Conservation (phyloP, 2,797 vertebrate genomes). For the Micromesistius poutassou region DNA sequence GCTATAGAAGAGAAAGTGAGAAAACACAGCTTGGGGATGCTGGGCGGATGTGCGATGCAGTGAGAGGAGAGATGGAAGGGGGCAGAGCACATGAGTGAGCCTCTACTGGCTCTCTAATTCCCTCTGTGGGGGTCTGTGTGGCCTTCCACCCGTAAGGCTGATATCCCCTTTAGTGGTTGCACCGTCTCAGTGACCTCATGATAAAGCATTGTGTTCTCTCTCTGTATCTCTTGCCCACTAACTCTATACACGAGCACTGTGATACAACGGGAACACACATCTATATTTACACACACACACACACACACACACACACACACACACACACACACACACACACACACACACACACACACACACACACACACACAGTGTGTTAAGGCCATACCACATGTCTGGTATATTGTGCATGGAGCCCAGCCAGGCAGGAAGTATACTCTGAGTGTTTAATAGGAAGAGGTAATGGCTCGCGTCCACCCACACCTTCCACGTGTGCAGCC, state of each 20-base stretch:
- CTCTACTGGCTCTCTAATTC: constrained; percentile 11
- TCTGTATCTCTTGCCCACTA: not conserved
- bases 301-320: not conserved
- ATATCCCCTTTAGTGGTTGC: too few species aligned
- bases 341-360: constrained; percentile 3
- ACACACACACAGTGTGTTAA: not conserved
- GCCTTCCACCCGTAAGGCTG: too few species aligned
- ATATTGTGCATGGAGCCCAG: not conserved
- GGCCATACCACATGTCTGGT: not conserved
- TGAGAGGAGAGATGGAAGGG: too few species aligned
- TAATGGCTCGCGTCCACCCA: not conserved
- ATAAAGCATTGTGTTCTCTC: not conserved
- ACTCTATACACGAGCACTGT: not conserved
- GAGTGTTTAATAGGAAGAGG: not conserved
- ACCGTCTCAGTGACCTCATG: too few species aligned
- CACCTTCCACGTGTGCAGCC: not conserved
- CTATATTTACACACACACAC: not conserved
- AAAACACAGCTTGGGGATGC: not conserved
- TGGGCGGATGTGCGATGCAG: not conserved
- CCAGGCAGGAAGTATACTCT: not conserved
- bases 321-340: not conserved
- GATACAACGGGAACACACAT: not conserved
- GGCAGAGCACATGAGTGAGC: not conserved
- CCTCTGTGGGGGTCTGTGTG: not conserved
- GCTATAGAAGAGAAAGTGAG: not conserved